Percentiles rank a stretch among this genome's conserved stretches.
phyloP scores from a whole-genome alignment of 2,113 vertebrate species.

The Sigmodon hispidus region DNA sequence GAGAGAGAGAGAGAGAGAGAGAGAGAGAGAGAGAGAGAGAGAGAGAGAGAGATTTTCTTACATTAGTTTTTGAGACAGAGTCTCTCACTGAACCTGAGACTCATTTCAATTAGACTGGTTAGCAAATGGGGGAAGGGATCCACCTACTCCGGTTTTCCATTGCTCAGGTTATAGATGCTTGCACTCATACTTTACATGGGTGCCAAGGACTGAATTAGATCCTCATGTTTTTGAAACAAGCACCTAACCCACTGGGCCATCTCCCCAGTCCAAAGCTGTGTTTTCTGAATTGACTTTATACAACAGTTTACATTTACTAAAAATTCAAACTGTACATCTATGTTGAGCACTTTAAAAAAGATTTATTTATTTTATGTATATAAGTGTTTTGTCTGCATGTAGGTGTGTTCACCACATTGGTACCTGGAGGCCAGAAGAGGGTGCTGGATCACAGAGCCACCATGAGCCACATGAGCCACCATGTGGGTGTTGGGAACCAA shows the following conservation, averaged over 20 bases:
- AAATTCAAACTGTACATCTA: not conserved
- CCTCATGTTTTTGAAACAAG: not conserved
- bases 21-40: too few relatives aligned
- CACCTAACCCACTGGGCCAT: not conserved
- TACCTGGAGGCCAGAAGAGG: not conserved
- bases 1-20: too few relatives aligned
- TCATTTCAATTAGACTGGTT: not conserved
- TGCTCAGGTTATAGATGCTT: not conserved
- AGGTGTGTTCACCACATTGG: not conserved
- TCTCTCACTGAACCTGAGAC: not conserved
- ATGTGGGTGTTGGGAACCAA: not conserved
- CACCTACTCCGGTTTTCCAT: not conserved
- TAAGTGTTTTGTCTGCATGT: not conserved
- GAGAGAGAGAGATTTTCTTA: not conserved
- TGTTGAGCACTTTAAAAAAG: not conserved
- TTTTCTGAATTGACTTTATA: not conserved
- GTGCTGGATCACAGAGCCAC: not conserved
- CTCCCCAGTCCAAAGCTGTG: not conserved
- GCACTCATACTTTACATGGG: not conserved
- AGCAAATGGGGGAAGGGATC: not conserved
- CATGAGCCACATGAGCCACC: not conserved
- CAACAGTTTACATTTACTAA: not conserved
- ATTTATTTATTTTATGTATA: not conserved
- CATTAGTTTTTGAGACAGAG: not conserved
- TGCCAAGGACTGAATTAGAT: not conserved